Base-by-base conservation (phyloP, 2,797 vertebrate genomes). In the Sparidentex hasta region DNA sequence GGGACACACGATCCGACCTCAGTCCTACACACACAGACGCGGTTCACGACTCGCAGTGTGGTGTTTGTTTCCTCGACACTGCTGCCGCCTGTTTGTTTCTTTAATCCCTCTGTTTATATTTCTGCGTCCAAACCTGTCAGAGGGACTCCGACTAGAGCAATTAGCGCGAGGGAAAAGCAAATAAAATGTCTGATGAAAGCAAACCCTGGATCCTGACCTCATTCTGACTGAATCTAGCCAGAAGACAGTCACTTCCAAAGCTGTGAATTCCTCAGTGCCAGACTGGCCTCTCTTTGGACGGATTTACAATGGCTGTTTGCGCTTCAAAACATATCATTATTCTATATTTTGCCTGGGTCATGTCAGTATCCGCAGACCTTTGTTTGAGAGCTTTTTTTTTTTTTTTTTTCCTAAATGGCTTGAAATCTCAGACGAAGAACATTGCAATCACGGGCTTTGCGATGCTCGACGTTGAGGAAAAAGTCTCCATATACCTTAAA, bases 301-400 rank as follows among this genome's bases (percentile, higher is more conserved):
- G 82, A 83, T 90, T 90, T 87, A 91, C 91, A 88, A 91, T 85
- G 83, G 83, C 83, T 90, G 87, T 90, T 90, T 91, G 88, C 88
- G 76, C 86, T 72, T 58, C 78, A 87, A 78, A 92, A 92, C 90
- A 85, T 92, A 70, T 92, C 81, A 93, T 94, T 92, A 92, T 91
- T 91, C 92, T 90, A 89, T 91, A 89, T 93, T 33, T 90, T 90
- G 88, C 85, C 84, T 33, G 62, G 68, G 80, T 86, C 86, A 78
- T 85, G 86, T 82, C 76, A 74, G 74, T 52, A 66, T 89, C 70
- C 74, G 27, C 80, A 58, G 73, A 62, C 79, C 76, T 83, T 85
- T 91, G 88, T 91, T 87, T 79, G 41, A 86, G 63, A 11, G 14
- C 58, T 62, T 43, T 54, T 64, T 58, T 57, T 64, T 33, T 48